phyloP scores from a whole-genome alignment of 2,888 invertebrate genomes.

The Neocrepidodera transversa region DNA sequence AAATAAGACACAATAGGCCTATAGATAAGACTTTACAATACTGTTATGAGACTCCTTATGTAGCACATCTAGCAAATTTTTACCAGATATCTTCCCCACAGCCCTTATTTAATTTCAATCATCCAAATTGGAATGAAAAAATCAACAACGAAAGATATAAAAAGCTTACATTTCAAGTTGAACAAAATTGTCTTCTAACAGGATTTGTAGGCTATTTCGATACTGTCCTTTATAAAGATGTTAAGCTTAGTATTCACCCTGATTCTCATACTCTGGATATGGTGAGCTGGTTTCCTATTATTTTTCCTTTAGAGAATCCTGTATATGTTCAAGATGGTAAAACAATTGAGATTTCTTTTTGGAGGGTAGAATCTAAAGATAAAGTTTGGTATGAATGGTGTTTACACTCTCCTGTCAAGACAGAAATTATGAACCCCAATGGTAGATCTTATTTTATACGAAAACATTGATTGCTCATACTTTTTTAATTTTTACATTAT shows the following conservation, averaged over 20 bases:
- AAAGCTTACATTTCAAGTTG: conserved; percentile 71
- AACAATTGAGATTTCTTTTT: conserved; percentile 80
- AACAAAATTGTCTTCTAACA: conserved; percentile 82
- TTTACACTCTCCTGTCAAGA: conserved; percentile 67
- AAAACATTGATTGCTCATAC: conserved; percentile 54
- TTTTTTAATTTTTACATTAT: not conserved
- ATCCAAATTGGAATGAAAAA: conserved; percentile 79
- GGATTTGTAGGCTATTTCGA: conserved; percentile 98
- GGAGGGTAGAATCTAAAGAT: conserved; percentile 80
- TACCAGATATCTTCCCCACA: conserved; percentile 77
- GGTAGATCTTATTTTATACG: conserved; percentile 76
- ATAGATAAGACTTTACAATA: conserved; percentile 64
- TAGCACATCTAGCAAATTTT: conserved; percentile 88
- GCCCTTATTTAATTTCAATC: conserved; percentile 85
- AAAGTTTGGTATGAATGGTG: conserved; percentile 98
- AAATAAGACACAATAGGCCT: conserved; percentile 66
- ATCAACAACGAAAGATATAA: conserved; percentile 79
- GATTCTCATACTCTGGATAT: conserved; percentile 87
- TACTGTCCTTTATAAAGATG: conserved; percentile 82
- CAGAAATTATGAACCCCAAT: conserved; percentile 73
- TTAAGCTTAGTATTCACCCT: conserved; percentile 89
- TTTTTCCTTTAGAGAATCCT: conserved; percentile 82
- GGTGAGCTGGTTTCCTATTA: conserved; percentile 98
- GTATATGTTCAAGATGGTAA: conserved; percentile 75
- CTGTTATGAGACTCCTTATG: conserved; percentile 85